Percentiles rank a stretch among this genome's conserved stretches.
Conservation (phyloP, 2,888 invertebrate genomes). For the Trichogramma dendrolimi region DNA sequence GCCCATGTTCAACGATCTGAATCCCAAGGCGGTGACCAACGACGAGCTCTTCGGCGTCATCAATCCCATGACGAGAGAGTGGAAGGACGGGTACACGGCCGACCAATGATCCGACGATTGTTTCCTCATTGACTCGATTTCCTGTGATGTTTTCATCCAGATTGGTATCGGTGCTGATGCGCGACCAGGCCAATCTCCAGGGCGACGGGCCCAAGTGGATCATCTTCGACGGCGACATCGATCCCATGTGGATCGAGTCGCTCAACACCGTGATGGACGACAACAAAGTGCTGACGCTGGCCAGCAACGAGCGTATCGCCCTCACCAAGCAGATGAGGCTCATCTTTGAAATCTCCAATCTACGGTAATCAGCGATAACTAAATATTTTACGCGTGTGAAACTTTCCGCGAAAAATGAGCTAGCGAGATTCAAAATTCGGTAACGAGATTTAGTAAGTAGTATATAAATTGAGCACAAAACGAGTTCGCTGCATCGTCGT, state of each 20-base stretch:
- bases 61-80: conserved; percentile 88
- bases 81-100: conserved; percentile 67
- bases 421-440: too few relatives aligned
- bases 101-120: neutral
- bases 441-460: too few relatives aligned
- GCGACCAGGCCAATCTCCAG: conserved; percentile 85
- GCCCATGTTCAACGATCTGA: conserved; percentile 84
- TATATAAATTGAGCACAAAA: too few relatives aligned
- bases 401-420: too few relatives aligned
- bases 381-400: too few relatives aligned
- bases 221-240: conserved; percentile 91
- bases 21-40: conserved; percentile 93
- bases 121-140: neutral
- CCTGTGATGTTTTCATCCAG: conserved; percentile 43
- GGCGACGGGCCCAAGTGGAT: conserved; percentile 91
- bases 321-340: conserved; percentile 83
- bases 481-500: neutral
- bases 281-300: conserved; percentile 87
- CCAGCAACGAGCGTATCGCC: conserved; percentile 91
- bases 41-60: conserved; percentile 93
- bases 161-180: conserved; percentile 87
- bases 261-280: conserved; percentile 96
- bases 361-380: conserved; percentile 48
- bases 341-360: conserved; percentile 87
- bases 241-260: conserved; percentile 98